Base-by-base conservation (phyloP, 2,888 invertebrate genomes). In the Sesamia inferens region DNA sequence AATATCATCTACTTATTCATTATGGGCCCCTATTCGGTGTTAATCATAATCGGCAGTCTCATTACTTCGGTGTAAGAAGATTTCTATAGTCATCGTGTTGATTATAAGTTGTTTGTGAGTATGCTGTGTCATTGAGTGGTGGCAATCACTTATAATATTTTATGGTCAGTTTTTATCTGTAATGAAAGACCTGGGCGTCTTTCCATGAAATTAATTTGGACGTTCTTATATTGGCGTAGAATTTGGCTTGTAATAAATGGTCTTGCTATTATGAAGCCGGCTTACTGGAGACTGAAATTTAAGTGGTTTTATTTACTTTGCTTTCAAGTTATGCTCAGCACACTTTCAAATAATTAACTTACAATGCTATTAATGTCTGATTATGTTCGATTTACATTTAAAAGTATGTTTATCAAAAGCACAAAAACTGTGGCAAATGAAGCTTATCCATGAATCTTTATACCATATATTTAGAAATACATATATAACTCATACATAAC, bases 1-100 rank as follows among this genome's bases (percentile, higher is more conserved):
- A 95, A 95, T 95, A 95, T 95, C 95, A 96, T 96, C 95, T 93
- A 95, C 94, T 95, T 94, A 94, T 94, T 94, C 93, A 94, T 94
- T 95, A 95, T 94, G 91, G 90, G 88, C 90, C 92, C 94, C 94
- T 93, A 94, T 95, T 95, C 93, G 92, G 90, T 93, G 94, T 95
- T 93, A 94, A 95, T 95, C 94, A 94, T 94, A 94, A 95, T 94
- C 94, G 91, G 90, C 89, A 91, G 91, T 92, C 92, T 91, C 90
- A 90, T 90, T 91, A 90, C 88, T 87, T 87, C 82, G 88, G 87
- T 87, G 87, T 90, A 88, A 88, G 89, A 84, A 88, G 90, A 88
- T 88, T 90, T 87, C 87, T 88, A 86, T 80, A 89, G 89, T 88
- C 88, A 88, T 86, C 87, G 83, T 85, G 82, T 82, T 88, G 89